Evolutionary conservation across 1,140 invertebrate species (phyloP).

Genomic region (Cydia splendana): DNA sequence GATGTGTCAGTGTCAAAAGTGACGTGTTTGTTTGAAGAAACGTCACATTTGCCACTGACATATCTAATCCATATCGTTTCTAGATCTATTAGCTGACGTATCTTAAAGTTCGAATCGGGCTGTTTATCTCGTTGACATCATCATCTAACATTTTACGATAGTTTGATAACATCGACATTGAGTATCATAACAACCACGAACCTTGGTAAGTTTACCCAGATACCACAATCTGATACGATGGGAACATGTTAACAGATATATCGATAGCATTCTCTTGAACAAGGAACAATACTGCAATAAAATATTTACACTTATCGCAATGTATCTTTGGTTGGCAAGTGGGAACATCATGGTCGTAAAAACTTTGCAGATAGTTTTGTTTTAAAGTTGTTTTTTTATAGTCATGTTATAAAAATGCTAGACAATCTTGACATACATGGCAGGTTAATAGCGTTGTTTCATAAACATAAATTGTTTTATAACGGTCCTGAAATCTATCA

Average conservation of each 20-base stretch:
- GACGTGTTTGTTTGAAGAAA: too few relatives aligned
- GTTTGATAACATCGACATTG: not conserved
- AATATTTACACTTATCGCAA: not conserved
- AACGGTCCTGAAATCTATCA: too few relatives aligned
- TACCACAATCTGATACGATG: not conserved
- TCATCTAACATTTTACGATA: not conserved
- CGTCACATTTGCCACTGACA: too few relatives aligned
- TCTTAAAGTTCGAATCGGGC: too few relatives aligned
- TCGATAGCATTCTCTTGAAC: slow-evolving; percentile 16
- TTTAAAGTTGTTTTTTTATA: not conserved
- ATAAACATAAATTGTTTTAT: too few relatives aligned
- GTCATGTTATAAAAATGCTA: too few relatives aligned
- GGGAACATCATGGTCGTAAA: not conserved
- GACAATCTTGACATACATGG: too few relatives aligned
- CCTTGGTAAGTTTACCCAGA: slow-evolving; percentile 2
- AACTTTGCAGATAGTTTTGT: not conserved
- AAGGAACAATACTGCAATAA: not conserved
- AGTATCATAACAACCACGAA: slow-evolving; percentile 1
- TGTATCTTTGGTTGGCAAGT: not conserved
- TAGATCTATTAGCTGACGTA: too few relatives aligned
- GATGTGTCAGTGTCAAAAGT: too few relatives aligned
- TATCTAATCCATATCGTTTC: too few relatives aligned
- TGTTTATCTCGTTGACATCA: not conserved
- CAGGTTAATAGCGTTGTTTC: too few relatives aligned
- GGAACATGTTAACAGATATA: slow-evolving; percentile 19